Conservation (phyloP, 2,888 invertebrate species). For the Parthenolecanium corni region DNA sequence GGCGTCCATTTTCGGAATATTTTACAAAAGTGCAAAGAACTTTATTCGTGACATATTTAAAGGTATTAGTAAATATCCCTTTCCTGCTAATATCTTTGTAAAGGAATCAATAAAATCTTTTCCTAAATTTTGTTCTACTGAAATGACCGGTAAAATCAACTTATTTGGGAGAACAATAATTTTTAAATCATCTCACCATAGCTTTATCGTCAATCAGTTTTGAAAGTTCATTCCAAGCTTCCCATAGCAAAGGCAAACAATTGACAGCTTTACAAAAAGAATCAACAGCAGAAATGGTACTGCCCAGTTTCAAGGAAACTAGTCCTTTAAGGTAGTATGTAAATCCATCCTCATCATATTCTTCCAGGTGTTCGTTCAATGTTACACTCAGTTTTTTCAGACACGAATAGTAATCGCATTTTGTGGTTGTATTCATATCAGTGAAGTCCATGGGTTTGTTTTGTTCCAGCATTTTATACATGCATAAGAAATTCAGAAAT, state of each 20-base stretch:
- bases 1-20: no score
- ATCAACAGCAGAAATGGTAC: conserved; percentile 63
- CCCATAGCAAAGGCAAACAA: conserved; percentile 78
- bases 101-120: no score
- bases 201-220: conserved; percentile 71
- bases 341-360: conserved; percentile 69
- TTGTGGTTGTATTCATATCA: conserved; percentile 20
- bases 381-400: conserved; percentile 16
- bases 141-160: no score
- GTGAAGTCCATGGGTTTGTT: conserved; percentile 27
- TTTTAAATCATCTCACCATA: conserved; percentile 46
- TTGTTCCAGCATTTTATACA: conserved; percentile 23
- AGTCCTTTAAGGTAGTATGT: conserved; percentile 81
- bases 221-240: conserved; percentile 89
- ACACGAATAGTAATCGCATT: conserved; percentile 15
- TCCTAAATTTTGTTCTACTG: no score
- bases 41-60: no score
- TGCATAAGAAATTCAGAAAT: conserved; percentile 16
- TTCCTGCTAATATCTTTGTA: no score
- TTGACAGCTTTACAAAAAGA: conserved; percentile 67
- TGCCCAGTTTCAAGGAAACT: conserved; percentile 73
- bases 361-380: conserved; percentile 9
- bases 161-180: no score
- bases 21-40: no score
- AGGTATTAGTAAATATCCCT: no score